phyloP scores from a whole-genome alignment of 2,797 vertebrate species.

The Cyclura pinguis region DNA sequence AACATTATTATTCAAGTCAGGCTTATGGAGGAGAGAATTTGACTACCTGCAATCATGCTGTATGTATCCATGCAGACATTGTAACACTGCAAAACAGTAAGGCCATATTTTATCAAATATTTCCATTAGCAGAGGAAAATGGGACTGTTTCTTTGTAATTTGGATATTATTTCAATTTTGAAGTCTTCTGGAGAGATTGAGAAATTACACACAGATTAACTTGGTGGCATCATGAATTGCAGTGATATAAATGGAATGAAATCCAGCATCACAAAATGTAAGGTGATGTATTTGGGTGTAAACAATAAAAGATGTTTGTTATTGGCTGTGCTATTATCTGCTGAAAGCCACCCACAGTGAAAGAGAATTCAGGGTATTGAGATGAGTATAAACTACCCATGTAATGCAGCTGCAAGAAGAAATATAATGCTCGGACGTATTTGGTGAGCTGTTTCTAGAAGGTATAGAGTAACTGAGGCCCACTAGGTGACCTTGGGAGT shows the following conservation, averaged over 20 bases:
- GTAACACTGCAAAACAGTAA: too few relatives aligned
- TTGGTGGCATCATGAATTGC: background rate
- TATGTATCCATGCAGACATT: too few relatives aligned
- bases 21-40: too few relatives aligned
- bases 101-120: background rate
- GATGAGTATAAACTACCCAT: background rate
- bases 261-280: constrained; percentile 17
- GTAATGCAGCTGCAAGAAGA: background rate
- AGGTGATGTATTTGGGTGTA: constrained; percentile 3
- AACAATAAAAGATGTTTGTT: constrained; percentile 24
- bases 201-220: background rate
- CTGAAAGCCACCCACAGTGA: background rate
- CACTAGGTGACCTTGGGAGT: too few relatives aligned
- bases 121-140: background rate
- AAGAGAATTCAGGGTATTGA: background rate
- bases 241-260: background rate
- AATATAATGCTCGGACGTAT: background rate
- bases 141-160: background rate
- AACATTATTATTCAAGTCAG: too few relatives aligned
- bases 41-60: too few relatives aligned
- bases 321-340: background rate
- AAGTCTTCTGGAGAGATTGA: background rate
- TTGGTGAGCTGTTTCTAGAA: background rate
- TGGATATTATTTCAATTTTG: background rate
- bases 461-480: background rate